Conservation (phyloP, 2,113 vertebrate species). For the Caretta caretta region DNA sequence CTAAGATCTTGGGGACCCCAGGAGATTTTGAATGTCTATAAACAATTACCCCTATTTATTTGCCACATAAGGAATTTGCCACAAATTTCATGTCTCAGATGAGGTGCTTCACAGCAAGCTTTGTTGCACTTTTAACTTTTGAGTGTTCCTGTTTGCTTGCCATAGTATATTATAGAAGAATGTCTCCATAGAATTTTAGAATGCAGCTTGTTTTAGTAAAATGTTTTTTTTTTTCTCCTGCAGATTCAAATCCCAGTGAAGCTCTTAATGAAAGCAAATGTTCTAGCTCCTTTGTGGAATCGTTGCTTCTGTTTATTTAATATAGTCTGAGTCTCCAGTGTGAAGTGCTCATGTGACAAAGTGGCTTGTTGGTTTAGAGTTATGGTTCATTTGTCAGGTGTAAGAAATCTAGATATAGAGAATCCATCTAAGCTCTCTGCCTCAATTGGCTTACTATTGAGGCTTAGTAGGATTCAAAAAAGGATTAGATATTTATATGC, state of each 20-base stretch:
- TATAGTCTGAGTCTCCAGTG: conserved; percentile 14
- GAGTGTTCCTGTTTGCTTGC: neutral
- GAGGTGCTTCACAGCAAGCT: neutral
- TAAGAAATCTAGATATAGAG: conserved; percentile 1
- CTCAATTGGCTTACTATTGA: neutral
- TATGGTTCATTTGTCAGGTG: conserved; percentile 13
- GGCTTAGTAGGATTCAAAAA: neutral
- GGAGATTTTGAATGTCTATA: neutral
- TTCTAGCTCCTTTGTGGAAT: conserved; percentile 22
- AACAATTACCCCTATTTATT: neutral
- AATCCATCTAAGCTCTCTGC: neutral
- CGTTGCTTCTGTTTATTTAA: neutral
- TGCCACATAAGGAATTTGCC: neutral
- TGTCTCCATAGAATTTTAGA: neutral
- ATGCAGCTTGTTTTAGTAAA: neutral
- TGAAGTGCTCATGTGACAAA: conserved; percentile 4
- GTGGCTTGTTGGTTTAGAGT: conserved; percentile 22
- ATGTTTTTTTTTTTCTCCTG: neutral
- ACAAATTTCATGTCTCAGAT: neutral
- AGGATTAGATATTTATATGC: neutral
- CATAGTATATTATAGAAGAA: neutral
- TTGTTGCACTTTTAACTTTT: neutral
- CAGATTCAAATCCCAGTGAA: conserved; percentile 7
- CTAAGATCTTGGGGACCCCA: neutral
- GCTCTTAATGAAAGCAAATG: conserved; percentile 28